phyloP scores from a whole-genome alignment of 2,113 vertebrate genomes.

The Caranx melampygus region DNA sequence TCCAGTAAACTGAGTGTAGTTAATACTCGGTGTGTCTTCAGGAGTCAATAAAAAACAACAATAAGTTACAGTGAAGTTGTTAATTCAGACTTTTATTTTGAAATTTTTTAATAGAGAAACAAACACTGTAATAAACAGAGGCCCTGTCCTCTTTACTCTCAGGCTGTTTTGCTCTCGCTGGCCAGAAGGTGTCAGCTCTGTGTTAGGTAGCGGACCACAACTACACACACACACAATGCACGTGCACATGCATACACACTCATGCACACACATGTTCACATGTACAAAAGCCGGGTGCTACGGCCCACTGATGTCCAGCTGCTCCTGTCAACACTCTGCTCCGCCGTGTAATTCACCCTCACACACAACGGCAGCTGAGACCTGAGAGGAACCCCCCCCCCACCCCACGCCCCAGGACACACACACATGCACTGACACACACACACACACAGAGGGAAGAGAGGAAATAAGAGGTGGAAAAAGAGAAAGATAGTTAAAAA shows the following conservation, averaged over 20 bases:
- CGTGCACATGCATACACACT: not conserved
- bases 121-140: not conserved
- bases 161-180: conserved; percentile 48
- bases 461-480: conserved; percentile 37
- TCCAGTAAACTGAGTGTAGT: not conserved
- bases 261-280: conserved; percentile 1
- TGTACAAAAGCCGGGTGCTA: conserved; percentile 34
- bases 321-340: conserved; percentile 80
- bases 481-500: conserved; percentile 5
- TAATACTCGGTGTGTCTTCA: not conserved
- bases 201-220: conserved; percentile 50
- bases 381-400: conserved; percentile 57
- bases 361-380: conserved; percentile 79
- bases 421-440: conserved; percentile 16
- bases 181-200: conserved; percentile 79
- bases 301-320: conserved; percentile 79
- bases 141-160: conserved; percentile 4
- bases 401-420: conserved; percentile 11
- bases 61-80: not conserved
- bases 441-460: conserved; percentile 24
- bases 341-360: conserved; percentile 77
- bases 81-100: not conserved
- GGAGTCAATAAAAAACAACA: not conserved
- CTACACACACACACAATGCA: conserved; percentile 9
- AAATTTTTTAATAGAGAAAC: not conserved